phyloP scores from a whole-genome alignment of 2,888 invertebrate genomes.

The Neria commutata region DNA sequence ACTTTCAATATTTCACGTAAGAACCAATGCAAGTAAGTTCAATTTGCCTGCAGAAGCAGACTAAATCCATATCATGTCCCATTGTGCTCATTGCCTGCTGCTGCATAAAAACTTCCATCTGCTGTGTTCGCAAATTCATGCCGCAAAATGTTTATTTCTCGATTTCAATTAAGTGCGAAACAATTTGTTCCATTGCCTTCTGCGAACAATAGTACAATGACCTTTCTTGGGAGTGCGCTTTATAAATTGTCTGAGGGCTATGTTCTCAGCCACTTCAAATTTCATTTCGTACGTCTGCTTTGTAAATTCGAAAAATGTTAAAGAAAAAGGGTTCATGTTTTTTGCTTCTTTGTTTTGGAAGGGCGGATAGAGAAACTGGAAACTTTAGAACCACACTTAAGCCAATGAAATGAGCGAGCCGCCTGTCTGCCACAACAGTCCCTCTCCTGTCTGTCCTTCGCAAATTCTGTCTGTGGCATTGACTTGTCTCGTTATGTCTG shows the following conservation, averaged over 20 bases:
- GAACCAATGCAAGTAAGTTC: no score
- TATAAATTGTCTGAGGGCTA: no score
- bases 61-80: no score
- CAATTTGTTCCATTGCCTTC: background rate
- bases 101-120: no score
- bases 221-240: background rate
- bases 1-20: no score
- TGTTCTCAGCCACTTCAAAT: background rate
- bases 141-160: background rate
- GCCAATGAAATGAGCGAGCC: background rate
- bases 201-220: background rate
- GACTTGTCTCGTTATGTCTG: slow-evolving; percentile 36
- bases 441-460: background rate
- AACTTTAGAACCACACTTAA: background rate
- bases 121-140: no score
- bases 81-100: no score
- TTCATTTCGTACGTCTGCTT: background rate
- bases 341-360: background rate
- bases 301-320: background rate
- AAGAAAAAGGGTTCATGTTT: background rate
- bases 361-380: background rate
- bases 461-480: slow-evolving; percentile 29
- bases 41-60: no score
- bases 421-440: background rate
- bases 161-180: background rate